Percentiles rank a stretch among this genome's conserved stretches.
Evolutionary conservation across 2,888 invertebrate genomes (phyloP).

Genomic region (Pseudoips prasinana): DNA sequence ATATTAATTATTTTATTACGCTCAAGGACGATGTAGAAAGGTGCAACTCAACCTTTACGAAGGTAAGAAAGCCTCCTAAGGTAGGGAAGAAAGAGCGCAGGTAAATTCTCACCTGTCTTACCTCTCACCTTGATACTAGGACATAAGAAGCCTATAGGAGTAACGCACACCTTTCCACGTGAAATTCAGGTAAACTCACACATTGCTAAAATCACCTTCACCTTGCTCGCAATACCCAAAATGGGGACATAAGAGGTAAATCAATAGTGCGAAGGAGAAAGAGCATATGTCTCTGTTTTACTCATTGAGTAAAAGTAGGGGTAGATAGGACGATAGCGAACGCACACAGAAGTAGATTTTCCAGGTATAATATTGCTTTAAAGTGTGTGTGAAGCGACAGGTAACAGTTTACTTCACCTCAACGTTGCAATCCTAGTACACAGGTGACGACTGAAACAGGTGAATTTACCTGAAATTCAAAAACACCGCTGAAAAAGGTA

Average conservation of each 20-base stretch:
- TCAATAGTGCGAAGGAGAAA: conserved; percentile 4
- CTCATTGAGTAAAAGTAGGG: not conserved
- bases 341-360: no score
- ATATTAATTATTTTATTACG: no score
- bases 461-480: conserved; percentile 45
- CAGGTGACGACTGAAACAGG: conserved; percentile 61
- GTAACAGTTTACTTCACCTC: conserved; percentile 34
- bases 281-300: conserved; percentile 11
- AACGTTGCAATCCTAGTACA: conserved; percentile 59
- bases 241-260: not conserved
- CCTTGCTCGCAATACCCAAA: conserved; percentile 3
- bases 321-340: not conserved
- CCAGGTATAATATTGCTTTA: no score
- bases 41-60: no score
- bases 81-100: conserved; percentile 35
- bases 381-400: conserved; percentile 31
- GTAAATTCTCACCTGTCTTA: conserved; percentile 74
- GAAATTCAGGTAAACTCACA: conserved; percentile 53
- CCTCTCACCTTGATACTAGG: conserved; percentile 71
- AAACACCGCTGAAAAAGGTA: no score
- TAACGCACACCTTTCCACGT: conserved; percentile 47
- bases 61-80: not conserved
- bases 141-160: conserved; percentile 47
- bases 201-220: conserved; percentile 21
- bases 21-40: no score